Base-by-base conservation (phyloP, 2,888 invertebrate species). In the Hydriomena furcata region DNA sequence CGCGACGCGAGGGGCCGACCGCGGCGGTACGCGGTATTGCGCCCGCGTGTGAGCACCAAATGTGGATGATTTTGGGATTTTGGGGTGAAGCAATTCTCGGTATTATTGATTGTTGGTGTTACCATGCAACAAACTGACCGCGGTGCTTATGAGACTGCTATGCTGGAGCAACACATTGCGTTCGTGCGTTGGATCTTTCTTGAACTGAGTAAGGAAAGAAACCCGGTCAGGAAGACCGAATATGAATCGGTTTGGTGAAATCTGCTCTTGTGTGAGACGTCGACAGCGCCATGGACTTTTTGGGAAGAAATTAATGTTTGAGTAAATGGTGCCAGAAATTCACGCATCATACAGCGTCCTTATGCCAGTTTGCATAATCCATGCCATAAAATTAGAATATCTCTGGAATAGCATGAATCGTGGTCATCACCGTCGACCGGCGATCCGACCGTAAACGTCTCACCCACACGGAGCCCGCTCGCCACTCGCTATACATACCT, bases 401-500 rank as follows among this genome's bases (percentile, higher is more conserved):
- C 35, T 27, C 8, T 20, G 13, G 44, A 30, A n/a, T 37, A 8
- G 30, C 32, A 23, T 31, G 46, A 46, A 27, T 25, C 38, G 61
- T 84, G 76, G 85, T 61, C 71, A 73, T 75, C 64, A 61, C 76
- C 82, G 85, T 80, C 86, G 85, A 79, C 84, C 85, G 79, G 87
- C 88, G 86, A 85, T 84, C 83, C 86, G 75, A 84, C 88, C 88
- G 88, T 89, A 88, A 89, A 89, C 88, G 89, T 89, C 89, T 89
- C 87, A 82, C 89, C 87, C 89, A 88, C 87, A 83, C 84, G 81
- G 82, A 78, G 82, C 81, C 84, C 83, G 82, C 81, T 84, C 76
- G 82, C 85, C 82, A 79, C 79, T 84, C 79, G 79, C 80, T 71
- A 75, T 77, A 82, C 81, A 79, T 82, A 86, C 82, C 82, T 76